Evolutionary conservation across 1,140 invertebrate species (phyloP).

Genomic region (Gyrodactylus bullatarudis): DNA sequence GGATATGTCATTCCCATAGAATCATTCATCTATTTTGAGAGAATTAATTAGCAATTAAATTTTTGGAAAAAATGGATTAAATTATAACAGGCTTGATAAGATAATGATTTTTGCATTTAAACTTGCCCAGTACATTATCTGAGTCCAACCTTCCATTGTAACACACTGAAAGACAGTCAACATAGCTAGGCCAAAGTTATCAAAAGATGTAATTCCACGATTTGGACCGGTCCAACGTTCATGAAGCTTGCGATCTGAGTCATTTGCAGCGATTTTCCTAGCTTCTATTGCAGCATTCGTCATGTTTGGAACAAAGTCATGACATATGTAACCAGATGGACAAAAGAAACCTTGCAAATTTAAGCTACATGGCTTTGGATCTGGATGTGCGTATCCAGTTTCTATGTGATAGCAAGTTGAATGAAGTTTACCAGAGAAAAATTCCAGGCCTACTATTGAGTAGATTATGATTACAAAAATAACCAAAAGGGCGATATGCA

Average conservation of each 20-base stretch:
- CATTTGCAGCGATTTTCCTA: slow-evolving; percentile 15
- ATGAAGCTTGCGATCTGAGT: slow-evolving; percentile 9
- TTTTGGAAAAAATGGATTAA: not conserved
- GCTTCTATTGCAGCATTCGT: slow-evolving; percentile 11
- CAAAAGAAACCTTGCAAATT: not conserved
- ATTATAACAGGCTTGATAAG: not conserved
- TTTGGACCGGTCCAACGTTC: slow-evolving; percentile 55
- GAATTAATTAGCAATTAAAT: slow-evolving; percentile 11
- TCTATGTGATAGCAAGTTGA: slow-evolving; percentile 44
- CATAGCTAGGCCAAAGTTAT: slow-evolving; percentile 93
- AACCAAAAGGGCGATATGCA: slow-evolving; percentile 90
- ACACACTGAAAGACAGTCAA: slow-evolving; percentile 94
- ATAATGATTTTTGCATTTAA: no score
- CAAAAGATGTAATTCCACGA: slow-evolving; percentile 83
- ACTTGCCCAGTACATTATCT: slow-evolving; percentile 62
- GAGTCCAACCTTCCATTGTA: slow-evolving; percentile 88
- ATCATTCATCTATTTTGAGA: slow-evolving; percentile 46
- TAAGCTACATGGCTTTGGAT: not conserved
- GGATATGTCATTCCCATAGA: slow-evolving; percentile 45
- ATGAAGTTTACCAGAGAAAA: slow-evolving; percentile 86
- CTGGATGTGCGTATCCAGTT: not conserved
- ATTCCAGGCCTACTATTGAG: slow-evolving; percentile 86
- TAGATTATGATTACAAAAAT: slow-evolving; percentile 99
- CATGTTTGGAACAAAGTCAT: not conserved
- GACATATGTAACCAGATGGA: not conserved